Evolutionary conservation across 2,113 vertebrate genomes (phyloP).

Genomic region (Candoia aspera): DNA sequence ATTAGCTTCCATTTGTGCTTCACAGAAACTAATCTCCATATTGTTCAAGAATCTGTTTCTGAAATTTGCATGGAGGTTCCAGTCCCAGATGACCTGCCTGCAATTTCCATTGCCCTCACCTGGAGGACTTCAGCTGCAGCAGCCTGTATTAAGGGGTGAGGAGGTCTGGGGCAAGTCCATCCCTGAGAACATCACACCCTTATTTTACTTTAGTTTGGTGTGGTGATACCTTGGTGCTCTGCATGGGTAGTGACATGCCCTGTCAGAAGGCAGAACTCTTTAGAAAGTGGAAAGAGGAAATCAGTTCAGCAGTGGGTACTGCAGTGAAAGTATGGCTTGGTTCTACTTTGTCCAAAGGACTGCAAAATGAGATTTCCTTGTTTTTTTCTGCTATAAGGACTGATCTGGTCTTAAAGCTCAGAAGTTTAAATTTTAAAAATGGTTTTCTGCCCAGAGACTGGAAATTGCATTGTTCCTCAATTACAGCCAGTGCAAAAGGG

Average conservation of each 20-base stretch:
- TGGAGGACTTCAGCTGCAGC: background rate
- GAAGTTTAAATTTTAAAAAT: background rate
- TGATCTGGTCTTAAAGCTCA: background rate
- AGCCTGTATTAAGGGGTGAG: background rate
- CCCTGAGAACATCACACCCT: background rate
- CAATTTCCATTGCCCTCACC: background rate
- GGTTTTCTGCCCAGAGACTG: background rate
- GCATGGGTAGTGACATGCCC: too few relatives aligned
- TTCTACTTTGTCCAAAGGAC: background rate
- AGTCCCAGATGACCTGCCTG: background rate
- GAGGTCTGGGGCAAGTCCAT: background rate
- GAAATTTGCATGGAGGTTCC: background rate
- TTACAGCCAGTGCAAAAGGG: background rate
- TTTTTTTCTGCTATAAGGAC: background rate
- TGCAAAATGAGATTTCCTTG: background rate
- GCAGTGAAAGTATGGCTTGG: background rate
- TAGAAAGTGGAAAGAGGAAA: background rate
- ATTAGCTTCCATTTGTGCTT: background rate
- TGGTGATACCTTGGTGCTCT: background rate
- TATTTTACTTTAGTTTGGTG: background rate
- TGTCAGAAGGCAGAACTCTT: background rate
- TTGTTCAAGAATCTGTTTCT: background rate
- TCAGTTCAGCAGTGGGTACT: background rate
- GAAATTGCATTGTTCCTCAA: background rate
- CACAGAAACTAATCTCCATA: background rate